phyloP scores from a whole-genome alignment of 30 jellyfish, hydroid and myxozoan genomes.

The Cassiopea andromeda region DNA sequence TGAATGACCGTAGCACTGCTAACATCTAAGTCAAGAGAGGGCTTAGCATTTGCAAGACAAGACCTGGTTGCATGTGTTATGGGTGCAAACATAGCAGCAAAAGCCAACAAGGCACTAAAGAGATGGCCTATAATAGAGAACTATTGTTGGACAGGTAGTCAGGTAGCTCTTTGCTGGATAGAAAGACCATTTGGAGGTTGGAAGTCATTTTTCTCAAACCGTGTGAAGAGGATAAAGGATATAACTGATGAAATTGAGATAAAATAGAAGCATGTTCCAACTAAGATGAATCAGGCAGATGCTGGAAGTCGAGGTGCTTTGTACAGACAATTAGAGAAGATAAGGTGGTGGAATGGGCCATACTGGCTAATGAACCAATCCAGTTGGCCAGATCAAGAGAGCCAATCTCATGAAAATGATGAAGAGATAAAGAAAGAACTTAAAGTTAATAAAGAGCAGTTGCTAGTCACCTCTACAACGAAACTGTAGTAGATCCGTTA shows the following conservation, averaged over 20 bases:
- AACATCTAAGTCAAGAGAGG: constrained; percentile 68
- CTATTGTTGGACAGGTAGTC: constrained; percentile 15
- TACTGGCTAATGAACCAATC: constrained; percentile 22
- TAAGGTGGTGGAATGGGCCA: constrained; percentile 57
- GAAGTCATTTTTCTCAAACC: too few relatives aligned
- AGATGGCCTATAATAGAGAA: constrained; percentile 51
- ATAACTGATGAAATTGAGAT: too few relatives aligned
- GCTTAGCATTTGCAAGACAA: constrained; percentile 44
- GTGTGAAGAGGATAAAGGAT: too few relatives aligned
- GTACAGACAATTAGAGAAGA: too few relatives aligned
- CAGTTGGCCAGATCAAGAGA: constrained; percentile 29
- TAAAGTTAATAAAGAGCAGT: neutral
- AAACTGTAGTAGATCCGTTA: neutral
- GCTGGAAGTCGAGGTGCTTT: too few relatives aligned
- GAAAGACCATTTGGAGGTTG: too few relatives aligned
- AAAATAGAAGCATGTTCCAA: too few relatives aligned
- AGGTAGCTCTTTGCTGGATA: too few relatives aligned
- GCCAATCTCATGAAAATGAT: neutral
- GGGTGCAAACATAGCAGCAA: constrained; percentile 63
- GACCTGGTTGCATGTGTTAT: constrained; percentile 60
- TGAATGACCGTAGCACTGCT: constrained; percentile 27
- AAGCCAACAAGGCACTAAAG: constrained; percentile 40
- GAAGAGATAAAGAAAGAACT: neutral
- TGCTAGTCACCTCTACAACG: neutral
- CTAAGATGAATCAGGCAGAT: too few relatives aligned